Conservation (phyloP, 2,888 invertebrate species). For the Hirtodrosophila histrioides region DNA sequence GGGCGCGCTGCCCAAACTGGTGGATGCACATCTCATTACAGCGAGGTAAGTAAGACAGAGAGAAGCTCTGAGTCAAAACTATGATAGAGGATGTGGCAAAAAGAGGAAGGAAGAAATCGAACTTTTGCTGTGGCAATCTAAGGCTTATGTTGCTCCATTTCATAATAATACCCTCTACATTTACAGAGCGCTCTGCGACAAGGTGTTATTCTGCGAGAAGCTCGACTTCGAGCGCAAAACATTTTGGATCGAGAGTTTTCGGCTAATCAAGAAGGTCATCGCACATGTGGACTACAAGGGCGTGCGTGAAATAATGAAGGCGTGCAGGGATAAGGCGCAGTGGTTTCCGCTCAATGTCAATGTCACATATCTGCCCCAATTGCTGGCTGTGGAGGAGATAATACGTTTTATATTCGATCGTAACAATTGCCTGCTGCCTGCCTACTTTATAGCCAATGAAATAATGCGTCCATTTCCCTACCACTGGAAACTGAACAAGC, state of each 20-base stretch:
- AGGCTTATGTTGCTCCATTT: no score
- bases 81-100: no score
- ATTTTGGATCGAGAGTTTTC: slow-evolving; percentile 96
- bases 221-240: slow-evolving; percentile 91
- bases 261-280: slow-evolving; percentile 92
- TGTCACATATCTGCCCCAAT: slow-evolving; percentile 91
- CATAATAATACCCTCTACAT: no score
- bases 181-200: slow-evolving; percentile 93
- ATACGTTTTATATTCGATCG: slow-evolving; percentile 96
- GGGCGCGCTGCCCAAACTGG: slow-evolving; percentile 90
- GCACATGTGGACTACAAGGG: slow-evolving; percentile 98
- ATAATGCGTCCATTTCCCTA: slow-evolving; percentile 90
- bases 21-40: slow-evolving; percentile 89
- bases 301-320: slow-evolving; percentile 96
- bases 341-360: slow-evolving; percentile 91
- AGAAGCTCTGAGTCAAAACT: no score
- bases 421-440: slow-evolving; percentile 95
- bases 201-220: slow-evolving; percentile 92
- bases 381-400: slow-evolving; percentile 92
- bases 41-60: slow-evolving; percentile 87
- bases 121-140: no score
- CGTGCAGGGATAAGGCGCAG: slow-evolving; percentile 94
- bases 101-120: no score
- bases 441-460: slow-evolving; percentile 97
- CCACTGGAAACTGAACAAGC: slow-evolving; percentile 95